Evolutionary conservation across 2,113 vertebrate species (phyloP).

Genomic region (Dissostichus mawsoni): DNA sequence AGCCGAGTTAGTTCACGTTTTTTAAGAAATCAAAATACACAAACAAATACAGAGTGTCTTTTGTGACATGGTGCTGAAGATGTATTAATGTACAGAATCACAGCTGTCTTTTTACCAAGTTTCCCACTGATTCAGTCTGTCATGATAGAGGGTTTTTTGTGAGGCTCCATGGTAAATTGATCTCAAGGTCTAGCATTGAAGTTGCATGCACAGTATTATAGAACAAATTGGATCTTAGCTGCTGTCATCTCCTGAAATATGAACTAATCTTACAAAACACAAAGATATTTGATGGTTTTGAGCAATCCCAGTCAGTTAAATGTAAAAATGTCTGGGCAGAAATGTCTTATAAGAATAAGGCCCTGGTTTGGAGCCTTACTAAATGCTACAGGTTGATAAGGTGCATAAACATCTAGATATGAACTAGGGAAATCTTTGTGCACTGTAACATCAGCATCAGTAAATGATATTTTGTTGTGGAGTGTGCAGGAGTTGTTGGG

Average conservation of each 20-base stretch:
- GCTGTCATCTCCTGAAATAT: conserved; percentile 32
- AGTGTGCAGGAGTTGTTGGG: conserved; percentile 17
- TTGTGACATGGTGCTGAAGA: conserved; percentile 14
- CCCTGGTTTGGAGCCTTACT: neutral
- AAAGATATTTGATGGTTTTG: conserved; percentile 11
- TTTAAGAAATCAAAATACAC: neutral
- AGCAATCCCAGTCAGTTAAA: neutral
- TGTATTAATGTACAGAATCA: neutral
- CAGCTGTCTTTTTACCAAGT: neutral
- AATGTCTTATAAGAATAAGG: neutral
- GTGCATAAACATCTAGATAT: neutral
- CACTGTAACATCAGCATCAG: neutral
- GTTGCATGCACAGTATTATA: conserved; percentile 27
- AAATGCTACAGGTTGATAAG: neutral
- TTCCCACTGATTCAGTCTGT: conserved; percentile 15
- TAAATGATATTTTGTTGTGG: conserved; percentile 4
- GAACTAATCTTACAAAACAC: conserved; percentile 17
- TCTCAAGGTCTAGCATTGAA: conserved; percentile 31
- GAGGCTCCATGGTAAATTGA: conserved; percentile 36
- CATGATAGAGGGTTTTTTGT: conserved; percentile 22
- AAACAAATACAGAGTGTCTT: neutral
- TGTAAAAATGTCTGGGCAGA: neutral
- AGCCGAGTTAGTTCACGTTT: neutral
- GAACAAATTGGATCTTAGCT: conserved; percentile 39
- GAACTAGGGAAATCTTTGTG: neutral